Conservation (phyloP, 2,797 vertebrate species). For the Hypotaenidia philippensis region DNA sequence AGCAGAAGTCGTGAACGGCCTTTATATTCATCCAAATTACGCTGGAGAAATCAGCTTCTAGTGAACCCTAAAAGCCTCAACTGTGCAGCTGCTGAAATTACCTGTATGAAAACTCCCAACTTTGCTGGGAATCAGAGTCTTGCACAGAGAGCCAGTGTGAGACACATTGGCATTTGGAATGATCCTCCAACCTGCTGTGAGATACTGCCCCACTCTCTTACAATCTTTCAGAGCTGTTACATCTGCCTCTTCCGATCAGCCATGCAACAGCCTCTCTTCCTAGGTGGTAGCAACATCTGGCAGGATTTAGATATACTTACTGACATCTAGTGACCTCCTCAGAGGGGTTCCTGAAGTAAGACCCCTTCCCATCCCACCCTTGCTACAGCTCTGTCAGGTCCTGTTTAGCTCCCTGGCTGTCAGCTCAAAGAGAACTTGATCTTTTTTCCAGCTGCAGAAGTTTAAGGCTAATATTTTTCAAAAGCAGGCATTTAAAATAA, state of each 20-base stretch:
- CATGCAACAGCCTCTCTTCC: neutral
- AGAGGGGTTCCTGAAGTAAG: neutral
- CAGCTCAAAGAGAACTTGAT: conserved; percentile 27
- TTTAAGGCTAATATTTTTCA: conserved; percentile 37
- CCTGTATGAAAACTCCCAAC: neutral
- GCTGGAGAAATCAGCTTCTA: neutral
- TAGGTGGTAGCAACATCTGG: conserved; percentile 23
- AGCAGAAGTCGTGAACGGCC: neutral
- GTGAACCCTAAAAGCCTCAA: neutral
- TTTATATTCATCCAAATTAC: neutral
- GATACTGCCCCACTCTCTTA: neutral
- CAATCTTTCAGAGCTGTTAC: neutral
- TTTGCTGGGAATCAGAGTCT: neutral
- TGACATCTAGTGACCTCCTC: conserved; percentile 27
- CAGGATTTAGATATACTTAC: neutral
- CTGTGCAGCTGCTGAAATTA: neutral
- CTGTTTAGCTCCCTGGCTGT: conserved; percentile 27
- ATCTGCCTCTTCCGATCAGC: neutral
- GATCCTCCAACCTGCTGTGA: neutral
- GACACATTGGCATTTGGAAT: neutral
- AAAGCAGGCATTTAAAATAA: conserved; percentile 13
- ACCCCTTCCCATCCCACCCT: neutral
- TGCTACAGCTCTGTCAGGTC: neutral
- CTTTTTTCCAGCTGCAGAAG: conserved; percentile 32
- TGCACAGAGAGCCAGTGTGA: neutral